Conservation (phyloP, 1,140 invertebrate species). For the Aphaenogaster ashmeadi region DNA sequence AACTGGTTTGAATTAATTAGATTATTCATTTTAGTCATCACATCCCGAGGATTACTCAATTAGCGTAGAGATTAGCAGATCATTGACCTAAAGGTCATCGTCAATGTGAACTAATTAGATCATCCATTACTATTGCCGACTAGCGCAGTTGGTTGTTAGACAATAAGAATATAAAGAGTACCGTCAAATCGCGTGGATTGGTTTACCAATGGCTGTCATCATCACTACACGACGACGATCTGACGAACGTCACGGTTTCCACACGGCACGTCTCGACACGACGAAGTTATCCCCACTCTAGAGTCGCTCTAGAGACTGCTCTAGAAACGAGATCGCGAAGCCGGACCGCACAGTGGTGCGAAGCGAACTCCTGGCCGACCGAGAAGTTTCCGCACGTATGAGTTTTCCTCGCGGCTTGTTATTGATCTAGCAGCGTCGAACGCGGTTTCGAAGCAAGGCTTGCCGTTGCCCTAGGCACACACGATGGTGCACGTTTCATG, state of each 20-base stretch:
- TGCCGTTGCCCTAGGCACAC: slow-evolving; percentile 76
- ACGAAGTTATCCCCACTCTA: background rate
- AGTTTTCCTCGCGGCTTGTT: slow-evolving; percentile 79
- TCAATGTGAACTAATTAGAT: background rate
- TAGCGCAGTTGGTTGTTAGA: background rate
- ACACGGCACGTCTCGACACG: background rate
- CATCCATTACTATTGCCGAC: background rate
- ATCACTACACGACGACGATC: background rate
- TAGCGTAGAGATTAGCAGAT: background rate
- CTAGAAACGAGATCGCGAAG: background rate
- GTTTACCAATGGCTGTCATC: background rate
- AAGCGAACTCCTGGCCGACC: slow-evolving; percentile 63
- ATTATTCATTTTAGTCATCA: slow-evolving; percentile 30
- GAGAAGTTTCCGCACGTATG: slow-evolving; percentile 73
- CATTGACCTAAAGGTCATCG: background rate
- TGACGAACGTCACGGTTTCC: background rate
- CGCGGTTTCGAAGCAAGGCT: slow-evolving; percentile 78
- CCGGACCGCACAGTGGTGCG: background rate
- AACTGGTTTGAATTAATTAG: slow-evolving; percentile 6
- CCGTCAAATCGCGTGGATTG: background rate
- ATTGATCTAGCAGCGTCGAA: slow-evolving; percentile 83
- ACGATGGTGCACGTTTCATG: slow-evolving; percentile 68
- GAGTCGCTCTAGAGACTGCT: background rate
- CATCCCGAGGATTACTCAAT: background rate
- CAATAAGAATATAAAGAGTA: background rate